Evolutionary conservation across 1,140 invertebrate genomes (phyloP).

Genomic region (Drosophila equinoxialis): DNA sequence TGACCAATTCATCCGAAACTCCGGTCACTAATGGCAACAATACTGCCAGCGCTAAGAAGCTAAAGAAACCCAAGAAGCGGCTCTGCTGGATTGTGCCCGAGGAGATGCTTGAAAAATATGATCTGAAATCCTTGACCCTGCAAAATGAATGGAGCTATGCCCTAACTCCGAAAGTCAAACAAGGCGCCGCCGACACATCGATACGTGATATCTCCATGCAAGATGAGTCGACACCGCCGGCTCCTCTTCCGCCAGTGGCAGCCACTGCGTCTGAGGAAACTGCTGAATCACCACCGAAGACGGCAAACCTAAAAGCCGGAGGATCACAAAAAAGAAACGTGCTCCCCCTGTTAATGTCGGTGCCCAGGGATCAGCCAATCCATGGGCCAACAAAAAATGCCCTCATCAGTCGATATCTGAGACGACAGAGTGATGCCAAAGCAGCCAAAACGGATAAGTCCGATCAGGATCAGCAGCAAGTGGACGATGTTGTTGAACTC

Average conservation of each 20-base stretch:
- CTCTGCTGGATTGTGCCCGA: conserved; percentile 88
- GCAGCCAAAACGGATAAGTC: conserved; percentile 1
- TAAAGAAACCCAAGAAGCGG: conserved; percentile 85
- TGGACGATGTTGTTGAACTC: conserved; percentile 57
- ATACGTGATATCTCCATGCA: conserved; percentile 40
- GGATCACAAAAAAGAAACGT: conserved; percentile 80
- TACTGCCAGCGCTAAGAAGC: conserved; percentile 72
- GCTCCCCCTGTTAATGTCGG: conserved; percentile 80
- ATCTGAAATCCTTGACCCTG: conserved; percentile 84
- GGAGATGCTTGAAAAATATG: conserved; percentile 85
- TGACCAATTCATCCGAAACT: conserved; percentile 19
- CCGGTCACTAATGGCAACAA: neutral
- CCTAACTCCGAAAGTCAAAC: conserved; percentile 77
- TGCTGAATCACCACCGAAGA: neutral
- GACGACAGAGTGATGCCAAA: conserved; percentile 69
- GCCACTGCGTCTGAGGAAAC: neutral
- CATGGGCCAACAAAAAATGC: conserved; percentile 72
- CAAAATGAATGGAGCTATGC: conserved; percentile 85
- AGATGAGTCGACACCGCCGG: conserved; percentile 4
- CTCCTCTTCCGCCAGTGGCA: neutral
- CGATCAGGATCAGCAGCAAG: conserved; percentile 1
- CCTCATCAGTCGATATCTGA: conserved; percentile 85
- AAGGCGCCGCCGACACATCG: conserved; percentile 18
- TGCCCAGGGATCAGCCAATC: conserved; percentile 68
- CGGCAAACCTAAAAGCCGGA: conserved; percentile 23